These are phyloP conservation scores for Yponomeuta malinellus DNA, from an alignment of 2,888 invertebrate species.

Conservation along the genomic window DNA sequence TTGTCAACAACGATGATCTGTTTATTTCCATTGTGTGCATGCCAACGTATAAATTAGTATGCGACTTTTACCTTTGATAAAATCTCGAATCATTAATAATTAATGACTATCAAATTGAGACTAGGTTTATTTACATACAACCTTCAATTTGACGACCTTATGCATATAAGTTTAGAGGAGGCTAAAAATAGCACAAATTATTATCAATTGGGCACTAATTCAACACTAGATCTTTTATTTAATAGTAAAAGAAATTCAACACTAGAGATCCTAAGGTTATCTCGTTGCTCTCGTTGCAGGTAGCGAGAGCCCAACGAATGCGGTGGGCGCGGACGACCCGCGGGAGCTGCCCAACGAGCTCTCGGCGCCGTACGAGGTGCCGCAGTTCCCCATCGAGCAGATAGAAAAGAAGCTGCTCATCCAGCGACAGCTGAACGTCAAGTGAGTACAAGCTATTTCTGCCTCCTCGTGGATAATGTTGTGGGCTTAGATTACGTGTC, in stretches of 20 bases:
- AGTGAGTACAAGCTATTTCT: slow-evolving; percentile 77
- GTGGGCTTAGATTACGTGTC: too few species aligned
- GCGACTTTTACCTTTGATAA: background rate
- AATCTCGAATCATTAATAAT: background rate
- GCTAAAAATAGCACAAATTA: too few species aligned
- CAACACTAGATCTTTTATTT: too few species aligned
- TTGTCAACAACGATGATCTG: background rate
- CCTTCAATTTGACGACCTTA: too few species aligned
- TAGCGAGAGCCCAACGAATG: slow-evolving; percentile 83
- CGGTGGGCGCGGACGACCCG: slow-evolving; percentile 70
- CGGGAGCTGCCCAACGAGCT: slow-evolving; percentile 87
- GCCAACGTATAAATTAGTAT: background rate
- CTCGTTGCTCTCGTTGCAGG: slow-evolving; percentile 59
- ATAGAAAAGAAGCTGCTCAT: slow-evolving; percentile 94
- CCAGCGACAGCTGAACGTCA: slow-evolving; percentile 90
- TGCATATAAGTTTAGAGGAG: too few species aligned
- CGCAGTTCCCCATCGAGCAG: slow-evolving; percentile 98
- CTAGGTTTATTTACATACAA: too few species aligned
- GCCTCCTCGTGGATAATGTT: background rate
- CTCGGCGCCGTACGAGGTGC: slow-evolving; percentile 97
- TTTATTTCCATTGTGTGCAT: background rate
- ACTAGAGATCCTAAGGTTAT: too few species aligned
- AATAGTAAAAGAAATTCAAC: too few species aligned
- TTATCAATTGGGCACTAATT: too few species aligned
- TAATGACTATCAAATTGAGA: background rate